Evolutionary conservation across 2,113 vertebrate genomes (phyloP).

Genomic region (Toxostoma redivivum): DNA sequence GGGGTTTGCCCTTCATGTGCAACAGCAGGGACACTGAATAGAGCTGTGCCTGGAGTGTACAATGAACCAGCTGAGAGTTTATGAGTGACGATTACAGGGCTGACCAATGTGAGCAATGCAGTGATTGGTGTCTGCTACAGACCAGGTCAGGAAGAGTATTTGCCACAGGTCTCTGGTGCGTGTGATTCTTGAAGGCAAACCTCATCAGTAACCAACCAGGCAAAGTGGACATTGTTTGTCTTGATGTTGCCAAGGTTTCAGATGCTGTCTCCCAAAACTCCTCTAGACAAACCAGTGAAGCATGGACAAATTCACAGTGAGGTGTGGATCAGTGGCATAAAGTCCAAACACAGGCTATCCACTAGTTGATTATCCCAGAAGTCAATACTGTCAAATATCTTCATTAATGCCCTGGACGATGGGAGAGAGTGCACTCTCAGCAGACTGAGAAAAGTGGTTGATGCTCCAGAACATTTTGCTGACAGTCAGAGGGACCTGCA

Average conservation of each 20-base stretch:
- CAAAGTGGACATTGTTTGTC: neutral
- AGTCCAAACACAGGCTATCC: neutral
- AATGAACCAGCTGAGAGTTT: neutral
- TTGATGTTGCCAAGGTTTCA: neutral
- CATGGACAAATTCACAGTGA: neutral
- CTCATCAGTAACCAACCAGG: neutral
- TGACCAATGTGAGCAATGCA: neutral
- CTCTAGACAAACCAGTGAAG: neutral
- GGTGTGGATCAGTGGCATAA: neutral
- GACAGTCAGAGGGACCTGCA: neutral
- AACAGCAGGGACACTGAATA: neutral
- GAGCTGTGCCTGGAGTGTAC: neutral
- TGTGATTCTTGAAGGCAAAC: neutral
- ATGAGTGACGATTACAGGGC: neutral
- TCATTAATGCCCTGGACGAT: neutral
- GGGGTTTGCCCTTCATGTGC: neutral
- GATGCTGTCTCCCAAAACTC: neutral
- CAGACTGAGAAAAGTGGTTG: neutral
- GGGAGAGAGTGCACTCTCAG: neutral
- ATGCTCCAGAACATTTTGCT: neutral
- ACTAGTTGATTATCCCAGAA: neutral
- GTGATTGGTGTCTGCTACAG: neutral
- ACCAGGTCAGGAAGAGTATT: neutral
- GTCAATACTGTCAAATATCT: neutral
- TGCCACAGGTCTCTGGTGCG: neutral